Evolutionary conservation across 1,140 invertebrate species (phyloP).

Genomic region (Oedothorax gibbosus): DNA sequence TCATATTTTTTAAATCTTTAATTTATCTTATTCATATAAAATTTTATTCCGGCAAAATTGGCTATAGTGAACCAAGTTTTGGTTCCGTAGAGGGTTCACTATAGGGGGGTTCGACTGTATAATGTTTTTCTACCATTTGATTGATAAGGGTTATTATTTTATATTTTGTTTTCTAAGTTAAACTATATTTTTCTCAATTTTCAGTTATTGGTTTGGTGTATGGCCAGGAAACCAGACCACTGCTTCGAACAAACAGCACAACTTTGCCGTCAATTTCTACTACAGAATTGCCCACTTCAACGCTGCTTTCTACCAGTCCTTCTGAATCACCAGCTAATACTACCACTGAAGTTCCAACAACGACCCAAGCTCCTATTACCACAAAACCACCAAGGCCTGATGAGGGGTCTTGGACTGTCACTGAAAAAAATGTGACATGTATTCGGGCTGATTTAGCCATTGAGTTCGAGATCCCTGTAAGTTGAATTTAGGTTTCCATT

Average conservation of each 20-base stretch:
- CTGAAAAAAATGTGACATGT: constrained; percentile 50
- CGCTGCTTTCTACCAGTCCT: background rate
- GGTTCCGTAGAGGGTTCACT: too few relatives aligned
- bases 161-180: background rate
- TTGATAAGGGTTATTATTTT: background rate
- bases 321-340: background rate
- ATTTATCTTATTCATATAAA: too few relatives aligned
- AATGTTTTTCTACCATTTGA: too few relatives aligned
- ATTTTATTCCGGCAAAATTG: too few relatives aligned
- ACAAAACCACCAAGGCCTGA: background rate
- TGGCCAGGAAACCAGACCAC: background rate
- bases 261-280: background rate
- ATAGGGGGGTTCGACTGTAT: too few relatives aligned
- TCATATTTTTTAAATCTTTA: too few relatives aligned
- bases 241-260: background rate
- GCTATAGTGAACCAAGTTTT: too few relatives aligned
- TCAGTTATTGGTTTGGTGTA: background rate
- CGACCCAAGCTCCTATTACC: constrained; percentile 3
- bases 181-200: background rate
- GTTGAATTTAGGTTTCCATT: too few relatives aligned
- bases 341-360: constrained; percentile 8
- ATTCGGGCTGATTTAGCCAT: constrained; percentile 32
- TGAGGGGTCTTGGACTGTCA: constrained; percentile 14
- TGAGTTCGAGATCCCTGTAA: constrained; percentile 15
- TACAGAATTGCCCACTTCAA: background rate